These are phyloP conservation scores for Arothron firmamentum DNA, from an alignment of 2,113 vertebrate genomes.

Conservation along the genomic window DNA sequence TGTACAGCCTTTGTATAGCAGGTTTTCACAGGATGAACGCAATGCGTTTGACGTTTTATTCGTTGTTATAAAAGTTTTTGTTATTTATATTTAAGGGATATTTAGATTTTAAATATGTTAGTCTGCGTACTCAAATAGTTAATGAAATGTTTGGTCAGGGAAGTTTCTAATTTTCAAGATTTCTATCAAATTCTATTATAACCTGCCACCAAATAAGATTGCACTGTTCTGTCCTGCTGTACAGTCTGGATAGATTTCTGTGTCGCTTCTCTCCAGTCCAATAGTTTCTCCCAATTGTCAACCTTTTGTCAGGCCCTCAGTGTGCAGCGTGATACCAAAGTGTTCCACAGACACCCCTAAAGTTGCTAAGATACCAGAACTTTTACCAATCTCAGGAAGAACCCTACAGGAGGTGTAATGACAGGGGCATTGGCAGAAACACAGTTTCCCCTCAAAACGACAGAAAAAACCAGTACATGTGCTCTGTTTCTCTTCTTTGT, in stretches of 20 bases:
- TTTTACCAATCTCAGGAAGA: slow-evolving; percentile 78
- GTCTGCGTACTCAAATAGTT: slow-evolving; percentile 64
- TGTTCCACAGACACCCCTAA: slow-evolving; percentile 65
- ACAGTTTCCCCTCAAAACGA: slow-evolving; percentile 36
- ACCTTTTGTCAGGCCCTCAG: slow-evolving; percentile 41
- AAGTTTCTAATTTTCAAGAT: slow-evolving; percentile 66
- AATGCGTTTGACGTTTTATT: slow-evolving; percentile 65
- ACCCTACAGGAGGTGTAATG: slow-evolving; percentile 50
- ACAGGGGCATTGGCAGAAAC: slow-evolving; percentile 44
- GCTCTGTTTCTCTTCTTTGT: slow-evolving; percentile 53
- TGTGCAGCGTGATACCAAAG: slow-evolving; percentile 80
- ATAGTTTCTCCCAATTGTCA: slow-evolving; percentile 38
- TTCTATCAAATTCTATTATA: slow-evolving; percentile 68
- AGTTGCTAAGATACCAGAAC: slow-evolving; percentile 58
- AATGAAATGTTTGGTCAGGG: slow-evolving; percentile 72
- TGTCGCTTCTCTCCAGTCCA: slow-evolving; percentile 43
- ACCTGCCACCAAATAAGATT: slow-evolving; percentile 79
- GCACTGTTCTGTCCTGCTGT: slow-evolving; percentile 78
- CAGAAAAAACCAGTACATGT: slow-evolving; percentile 54
- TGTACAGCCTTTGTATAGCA: slow-evolving; percentile 57
- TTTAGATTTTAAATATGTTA: slow-evolving; percentile 76
- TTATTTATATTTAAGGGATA: slow-evolving; percentile 84
- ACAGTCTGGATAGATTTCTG: slow-evolving; percentile 67
- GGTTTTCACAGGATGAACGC: slow-evolving; percentile 59
- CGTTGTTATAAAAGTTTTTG: slow-evolving; percentile 63